phyloP scores from a whole-genome alignment of 1,140 invertebrate species.

The Trichonephila inaurata region DNA sequence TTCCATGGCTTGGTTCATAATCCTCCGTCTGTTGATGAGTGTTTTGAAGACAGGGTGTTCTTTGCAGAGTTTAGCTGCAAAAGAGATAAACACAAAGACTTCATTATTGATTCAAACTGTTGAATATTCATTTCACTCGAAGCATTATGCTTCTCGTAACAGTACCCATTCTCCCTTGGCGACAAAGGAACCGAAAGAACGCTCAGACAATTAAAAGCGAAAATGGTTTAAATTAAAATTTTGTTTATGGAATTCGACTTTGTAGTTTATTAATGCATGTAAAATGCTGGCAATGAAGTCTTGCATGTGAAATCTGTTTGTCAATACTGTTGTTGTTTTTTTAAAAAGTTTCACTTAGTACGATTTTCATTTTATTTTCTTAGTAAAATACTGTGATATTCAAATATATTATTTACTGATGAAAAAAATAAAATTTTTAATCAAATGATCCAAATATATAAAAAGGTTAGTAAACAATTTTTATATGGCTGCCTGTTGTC shows the following conservation, averaged over 20 bases:
- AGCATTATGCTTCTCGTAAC: constrained; percentile 29
- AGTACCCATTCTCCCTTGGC: not conserved
- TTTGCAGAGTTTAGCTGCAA: constrained; percentile 46
- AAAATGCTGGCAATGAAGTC: not conserved
- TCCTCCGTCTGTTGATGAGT: constrained; percentile 39
- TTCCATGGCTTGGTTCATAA: constrained; percentile 55
- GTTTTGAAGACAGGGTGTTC: constrained; percentile 22
- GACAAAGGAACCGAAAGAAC: not conserved
- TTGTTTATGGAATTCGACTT: not conserved
- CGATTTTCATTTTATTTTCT: not conserved
- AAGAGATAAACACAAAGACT: constrained; percentile 55
- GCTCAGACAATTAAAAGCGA: constrained; percentile 12
- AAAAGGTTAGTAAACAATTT: no score
- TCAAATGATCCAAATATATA: no score
- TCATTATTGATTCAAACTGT: constrained; percentile 54
- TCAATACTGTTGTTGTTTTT: not conserved
- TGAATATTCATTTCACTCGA: constrained; percentile 65
- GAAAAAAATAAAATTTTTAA: no score
- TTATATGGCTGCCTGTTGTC: no score
- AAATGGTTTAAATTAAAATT: constrained; percentile 27
- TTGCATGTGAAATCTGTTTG: not conserved
- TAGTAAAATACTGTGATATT: not conserved
- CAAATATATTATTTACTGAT: not conserved
- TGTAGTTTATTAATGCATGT: not conserved
- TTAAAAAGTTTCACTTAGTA: not conserved